Conservation (phyloP, 1,140 invertebrate genomes). For the Brachionus paranguensis region DNA sequence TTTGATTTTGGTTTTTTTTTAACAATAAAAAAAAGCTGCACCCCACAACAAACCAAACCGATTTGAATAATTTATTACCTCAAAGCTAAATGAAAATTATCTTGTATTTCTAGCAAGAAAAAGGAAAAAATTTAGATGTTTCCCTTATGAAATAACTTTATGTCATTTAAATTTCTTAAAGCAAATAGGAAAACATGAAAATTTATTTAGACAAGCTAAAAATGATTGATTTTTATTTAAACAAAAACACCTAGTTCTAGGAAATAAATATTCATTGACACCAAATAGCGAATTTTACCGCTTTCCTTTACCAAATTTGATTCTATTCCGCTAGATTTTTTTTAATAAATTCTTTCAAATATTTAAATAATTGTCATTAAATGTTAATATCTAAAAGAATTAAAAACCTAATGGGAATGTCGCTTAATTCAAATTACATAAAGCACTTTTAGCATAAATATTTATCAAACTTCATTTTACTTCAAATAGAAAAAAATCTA, state of each 20-base stretch:
- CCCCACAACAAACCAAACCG: neutral
- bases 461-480: neutral
- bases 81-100: neutral
- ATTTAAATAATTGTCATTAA: neutral
- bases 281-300: neutral
- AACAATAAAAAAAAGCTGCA: neutral
- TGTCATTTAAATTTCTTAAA: neutral
- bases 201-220: neutral
- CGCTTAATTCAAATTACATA: neutral
- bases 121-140: neutral
- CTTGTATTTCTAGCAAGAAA: neutral
- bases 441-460: neutral
- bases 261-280: neutral
- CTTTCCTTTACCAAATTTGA: neutral
- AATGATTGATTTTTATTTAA: neutral
- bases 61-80: neutral
- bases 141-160: neutral
- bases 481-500: neutral
- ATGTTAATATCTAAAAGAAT: neutral
- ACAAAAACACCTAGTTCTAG: neutral
- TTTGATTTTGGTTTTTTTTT: neutral
- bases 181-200: neutral
- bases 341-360: neutral
- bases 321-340: neutral
- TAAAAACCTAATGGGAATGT: neutral